These are phyloP conservation scores for Conopomorpha cramerella DNA, from an alignment of 1,140 invertebrate species.

Conservation along the genomic window DNA sequence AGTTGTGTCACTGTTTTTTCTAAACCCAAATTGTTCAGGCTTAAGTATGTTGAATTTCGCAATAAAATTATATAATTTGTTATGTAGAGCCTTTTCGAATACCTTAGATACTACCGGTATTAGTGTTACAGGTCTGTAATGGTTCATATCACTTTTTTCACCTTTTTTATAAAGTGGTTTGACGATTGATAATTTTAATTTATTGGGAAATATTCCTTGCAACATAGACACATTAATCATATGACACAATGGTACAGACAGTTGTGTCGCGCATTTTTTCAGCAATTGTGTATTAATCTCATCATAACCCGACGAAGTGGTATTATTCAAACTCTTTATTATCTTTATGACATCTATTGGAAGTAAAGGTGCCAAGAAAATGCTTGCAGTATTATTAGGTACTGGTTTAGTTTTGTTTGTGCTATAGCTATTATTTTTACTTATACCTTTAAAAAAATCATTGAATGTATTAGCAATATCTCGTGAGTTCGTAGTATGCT, in stretches of 20 bases:
- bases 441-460: background rate
- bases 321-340: no score
- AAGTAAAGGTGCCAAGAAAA: no score
- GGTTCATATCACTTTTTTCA: background rate
- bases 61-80: background rate
- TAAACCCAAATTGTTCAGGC: no score
- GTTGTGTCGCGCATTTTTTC: background rate
- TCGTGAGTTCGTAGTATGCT: background rate
- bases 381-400: no score
- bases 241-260: background rate
- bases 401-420: no score
- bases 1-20: slow-evolving; percentile 1
- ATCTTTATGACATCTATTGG: no score
- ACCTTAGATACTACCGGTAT: slow-evolving; percentile 3
- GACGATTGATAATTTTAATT: slow-evolving; percentile 1
- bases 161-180: slow-evolving; percentile 3
- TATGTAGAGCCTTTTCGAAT: slow-evolving; percentile 2
- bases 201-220: slow-evolving; percentile 2
- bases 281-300: no score
- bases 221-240: slow-evolving; percentile 1
- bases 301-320: no score
- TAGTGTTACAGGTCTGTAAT: slow-evolving; percentile 2
- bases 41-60: background rate
- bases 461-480: background rate
- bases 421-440: no score